Conservation (phyloP, 2,888 invertebrate genomes). For the Nasonia oneida region DNA sequence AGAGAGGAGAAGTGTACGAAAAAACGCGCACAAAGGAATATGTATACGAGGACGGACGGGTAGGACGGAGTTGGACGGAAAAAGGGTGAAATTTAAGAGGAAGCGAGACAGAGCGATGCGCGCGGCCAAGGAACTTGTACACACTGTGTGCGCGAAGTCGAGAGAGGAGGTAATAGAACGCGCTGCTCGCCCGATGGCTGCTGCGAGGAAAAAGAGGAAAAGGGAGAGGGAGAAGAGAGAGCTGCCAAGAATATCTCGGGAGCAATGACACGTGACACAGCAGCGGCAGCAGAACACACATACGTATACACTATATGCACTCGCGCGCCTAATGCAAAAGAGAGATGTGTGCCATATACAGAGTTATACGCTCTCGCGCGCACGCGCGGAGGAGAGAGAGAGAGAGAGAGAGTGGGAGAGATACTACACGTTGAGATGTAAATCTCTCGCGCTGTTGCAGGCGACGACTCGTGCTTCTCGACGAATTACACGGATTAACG, state of each 20-base stretch:
- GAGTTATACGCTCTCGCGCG: background rate
- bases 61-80: slow-evolving; percentile 23
- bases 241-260: slow-evolving; percentile 61
- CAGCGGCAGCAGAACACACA: background rate
- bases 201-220: slow-evolving; percentile 43
- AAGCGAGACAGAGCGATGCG: background rate
- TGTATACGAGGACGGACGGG: background rate
- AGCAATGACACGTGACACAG: slow-evolving; percentile 61
- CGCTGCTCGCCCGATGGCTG: slow-evolving; percentile 15
- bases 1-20: background rate
- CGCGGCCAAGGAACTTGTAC: background rate
- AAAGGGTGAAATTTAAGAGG: slow-evolving; percentile 53
- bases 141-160: slow-evolving; percentile 20
- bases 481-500: slow-evolving; percentile 48
- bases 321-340: slow-evolving; percentile 55
- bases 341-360: slow-evolving; percentile 53
- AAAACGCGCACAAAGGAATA: slow-evolving; percentile 13
- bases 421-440: slow-evolving; percentile 30
- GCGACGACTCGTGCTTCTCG: slow-evolving; percentile 13
- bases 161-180: slow-evolving; percentile 52
- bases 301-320: background rate
- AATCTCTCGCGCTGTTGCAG: slow-evolving; percentile 22
- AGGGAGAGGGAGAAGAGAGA: slow-evolving; percentile 54
- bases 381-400: background rate
- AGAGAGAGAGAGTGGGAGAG: slow-evolving; percentile 14